Conservation (phyloP, 2,888 invertebrate genomes). For the Cybosia mesomella region DNA sequence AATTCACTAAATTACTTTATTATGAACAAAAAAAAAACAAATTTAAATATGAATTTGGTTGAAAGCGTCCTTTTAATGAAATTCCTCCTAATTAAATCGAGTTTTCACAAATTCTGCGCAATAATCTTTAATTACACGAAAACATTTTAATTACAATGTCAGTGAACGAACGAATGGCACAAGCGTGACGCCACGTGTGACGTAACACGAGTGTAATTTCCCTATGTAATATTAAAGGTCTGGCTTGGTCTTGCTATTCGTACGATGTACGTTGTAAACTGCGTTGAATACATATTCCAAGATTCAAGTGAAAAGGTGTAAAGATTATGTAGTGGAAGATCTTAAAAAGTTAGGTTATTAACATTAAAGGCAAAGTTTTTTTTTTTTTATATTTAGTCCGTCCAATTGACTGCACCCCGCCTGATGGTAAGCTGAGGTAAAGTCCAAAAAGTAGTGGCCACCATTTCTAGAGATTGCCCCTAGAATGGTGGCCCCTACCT, state of each 20-base stretch:
- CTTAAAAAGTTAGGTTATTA: too few species aligned
- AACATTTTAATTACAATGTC: slow-evolving; percentile 15
- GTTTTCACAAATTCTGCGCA: not conserved
- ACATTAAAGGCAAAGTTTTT: too few species aligned
- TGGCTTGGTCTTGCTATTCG: not conserved
- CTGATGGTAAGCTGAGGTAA: too few species aligned
- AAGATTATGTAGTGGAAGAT: too few species aligned
- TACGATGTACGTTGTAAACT: not conserved
- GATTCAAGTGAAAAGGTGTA: too few species aligned
- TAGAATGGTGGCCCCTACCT: too few species aligned
- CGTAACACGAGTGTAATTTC: slow-evolving; percentile 22
- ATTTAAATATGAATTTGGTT: not conserved
- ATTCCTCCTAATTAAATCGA: not conserved
- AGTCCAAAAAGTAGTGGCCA: too few species aligned
- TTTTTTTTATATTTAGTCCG: too few species aligned
- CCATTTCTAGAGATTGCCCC: too few species aligned
- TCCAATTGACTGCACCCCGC: too few species aligned
- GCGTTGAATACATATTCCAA: too few species aligned
- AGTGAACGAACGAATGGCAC: slow-evolving; percentile 14
- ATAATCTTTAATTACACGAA: slow-evolving; percentile 6
- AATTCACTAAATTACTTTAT: not conserved
- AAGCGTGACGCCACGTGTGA: slow-evolving; percentile 11
- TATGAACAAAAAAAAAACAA: too few species aligned
- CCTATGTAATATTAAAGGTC: not conserved
- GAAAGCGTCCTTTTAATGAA: not conserved